Evolutionary conservation across 2,113 vertebrate species (phyloP), one percentile per base, ranked within the genome.

Genomic region (Gadus chalcogrammus): DNA sequence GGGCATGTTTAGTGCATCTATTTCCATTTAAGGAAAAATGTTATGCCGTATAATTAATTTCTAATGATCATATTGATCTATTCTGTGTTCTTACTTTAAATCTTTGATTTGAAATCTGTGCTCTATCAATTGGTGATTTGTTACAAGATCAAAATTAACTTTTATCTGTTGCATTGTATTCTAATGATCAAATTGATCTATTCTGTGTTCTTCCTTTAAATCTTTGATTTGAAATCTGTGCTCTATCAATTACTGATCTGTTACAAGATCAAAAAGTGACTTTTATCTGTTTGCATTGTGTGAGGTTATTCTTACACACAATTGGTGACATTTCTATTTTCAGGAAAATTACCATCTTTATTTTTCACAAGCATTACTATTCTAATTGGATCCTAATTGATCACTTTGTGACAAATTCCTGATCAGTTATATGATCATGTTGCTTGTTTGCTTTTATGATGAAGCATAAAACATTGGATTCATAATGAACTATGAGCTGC

Each of bases 391-490:
- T 70, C 28, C n/a, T 42, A 9, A 12, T 18, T 12, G n/a, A 42
- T 27, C 16, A 35, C 18, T 65, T 48, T 13, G 42, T 48, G 31
- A 48, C 7, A 48, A 7, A 48, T 48, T 13, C 42, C 42, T 48
- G 42, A 48, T 62, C 42, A 48, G 22, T 62, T 62, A 24, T 27
- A 13, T 62, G 38, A 70, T 70, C 38, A 69, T 69, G 5, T 27
- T 35, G 11, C 15, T 70, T 1, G 24, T 48, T 48, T 48, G 42
- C 42, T 48, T 48, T 48, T 13, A 48, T 48, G 42, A 48, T 31
- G 15, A 58, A 58, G 42, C 42, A 13, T 48, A 48, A 48, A 48
- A 48, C 42, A 48, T 48, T 48, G 42, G 42, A 48, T 48, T 48
- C 42, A 48, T 13, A 68, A 27, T 48, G 42, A 48, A 48, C 42